These are phyloP conservation scores for Onychostruthus taczanowskii DNA, from an alignment of 2,113 vertebrate genomes.

Conservation along the genomic window DNA sequence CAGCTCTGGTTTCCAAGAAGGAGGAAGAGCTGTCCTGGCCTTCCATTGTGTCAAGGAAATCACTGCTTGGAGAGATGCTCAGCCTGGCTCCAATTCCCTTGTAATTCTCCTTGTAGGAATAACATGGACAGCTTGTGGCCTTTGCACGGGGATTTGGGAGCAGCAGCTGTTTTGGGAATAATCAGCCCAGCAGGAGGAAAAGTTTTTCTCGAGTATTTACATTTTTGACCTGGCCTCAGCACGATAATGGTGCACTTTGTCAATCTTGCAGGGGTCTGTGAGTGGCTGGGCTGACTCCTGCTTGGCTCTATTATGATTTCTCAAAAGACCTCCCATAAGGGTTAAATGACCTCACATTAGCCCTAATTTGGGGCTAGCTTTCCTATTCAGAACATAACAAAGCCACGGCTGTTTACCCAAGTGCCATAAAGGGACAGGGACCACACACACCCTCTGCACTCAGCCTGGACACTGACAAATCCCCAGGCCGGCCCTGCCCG, in stretches of 20 bases:
- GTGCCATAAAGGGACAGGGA: not conserved
- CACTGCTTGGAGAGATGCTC: not conserved
- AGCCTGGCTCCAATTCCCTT: not conserved
- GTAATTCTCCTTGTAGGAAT: not conserved
- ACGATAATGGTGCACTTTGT: not conserved
- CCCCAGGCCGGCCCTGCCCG: not conserved
- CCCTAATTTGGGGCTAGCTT: conserved; percentile 55
- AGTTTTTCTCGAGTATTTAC: not conserved
- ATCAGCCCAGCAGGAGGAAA: conserved; percentile 28
- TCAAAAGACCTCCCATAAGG: conserved; percentile 43
- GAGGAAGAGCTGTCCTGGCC: not conserved
- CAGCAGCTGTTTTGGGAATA: not conserved
- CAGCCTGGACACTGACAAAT: not conserved
- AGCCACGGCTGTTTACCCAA: conserved; percentile 25
- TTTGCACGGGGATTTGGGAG: not conserved
- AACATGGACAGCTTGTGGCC: not conserved
- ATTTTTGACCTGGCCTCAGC: not conserved
- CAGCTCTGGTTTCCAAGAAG: not conserved
- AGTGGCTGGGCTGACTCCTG: not conserved
- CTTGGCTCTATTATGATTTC: conserved; percentile 20
- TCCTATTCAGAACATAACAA: conserved; percentile 60
- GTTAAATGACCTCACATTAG: conserved; percentile 62
- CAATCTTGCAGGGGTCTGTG: not conserved
- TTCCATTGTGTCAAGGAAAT: not conserved
- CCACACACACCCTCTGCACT: conserved; percentile 43